Base-by-base conservation (phyloP, 2,888 invertebrate genomes). In the Siphonodentalium dalli region DNA sequence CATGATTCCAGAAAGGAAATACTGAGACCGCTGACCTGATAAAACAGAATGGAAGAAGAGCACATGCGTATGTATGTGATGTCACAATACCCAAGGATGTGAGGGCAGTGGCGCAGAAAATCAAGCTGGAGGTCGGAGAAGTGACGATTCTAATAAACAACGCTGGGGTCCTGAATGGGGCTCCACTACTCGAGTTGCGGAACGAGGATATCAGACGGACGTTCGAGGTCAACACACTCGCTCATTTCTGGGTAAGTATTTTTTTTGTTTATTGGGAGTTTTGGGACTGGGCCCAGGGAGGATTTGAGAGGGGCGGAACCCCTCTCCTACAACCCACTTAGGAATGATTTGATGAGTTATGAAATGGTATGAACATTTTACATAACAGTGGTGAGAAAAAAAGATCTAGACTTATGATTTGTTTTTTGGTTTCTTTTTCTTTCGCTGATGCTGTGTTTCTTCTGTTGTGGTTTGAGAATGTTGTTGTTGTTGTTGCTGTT, bases 141-240 rank as follows among this genome's bases (percentile, higher is more conserved):
- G 68, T 80, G 0, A 73, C 75, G 28, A 75, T 80, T n/a, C 62
- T 80, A 1, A 66, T 76, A 4, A 74, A 75, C 54, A 76, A 76
- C 57, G 76, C 75, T n/a, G 76, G 76, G 1, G 63, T 73, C 20
- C 46, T 72, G 20, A 57, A 71, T 40, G 72, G 73, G 13, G 71
- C 65, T 0, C 58, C 66, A 0, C 39, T 75, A 5, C 59, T 73
- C 11, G 56, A 65, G 23, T 27, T 72, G 46, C 50, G 64, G 20
- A 70, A 72, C 45, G 58, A 54, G 13, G 66, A 69, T 31, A 73
- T 75, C 8, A 59, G 64, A 15, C 55, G 66, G 29, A 71, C 69
- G 6, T 69, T 73, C 60, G 70, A 73, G 42, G 68, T 74, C 20
- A 75, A 75, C 52, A 66, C 63, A 1, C 42, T 75, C n/a, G 65